Conservation (phyloP, 2,888 invertebrate species). For the Acrocyrtus sp. region DNA sequence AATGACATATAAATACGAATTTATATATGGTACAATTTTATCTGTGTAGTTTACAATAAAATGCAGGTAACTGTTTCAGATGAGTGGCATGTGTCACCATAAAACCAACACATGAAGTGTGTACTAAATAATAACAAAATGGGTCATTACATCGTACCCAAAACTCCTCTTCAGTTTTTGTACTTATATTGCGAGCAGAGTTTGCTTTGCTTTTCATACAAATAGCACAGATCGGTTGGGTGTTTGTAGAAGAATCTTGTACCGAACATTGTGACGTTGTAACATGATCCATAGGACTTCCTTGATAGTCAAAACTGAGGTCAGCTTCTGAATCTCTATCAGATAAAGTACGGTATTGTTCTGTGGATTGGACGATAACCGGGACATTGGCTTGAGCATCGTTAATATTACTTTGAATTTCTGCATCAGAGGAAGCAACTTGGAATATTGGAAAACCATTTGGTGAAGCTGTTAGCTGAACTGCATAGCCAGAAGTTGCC, state of each 20-base stretch:
- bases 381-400: too few species aligned
- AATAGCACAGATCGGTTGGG: slow-evolving; percentile 48
- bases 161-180: not conserved
- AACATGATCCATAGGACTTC: not conserved
- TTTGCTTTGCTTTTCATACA: slow-evolving; percentile 13
- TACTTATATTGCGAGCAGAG: not conserved
- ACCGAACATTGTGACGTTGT: not conserved
- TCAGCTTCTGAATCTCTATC: not conserved
- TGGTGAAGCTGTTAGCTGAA: too few species aligned
- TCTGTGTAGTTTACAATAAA: slow-evolving; percentile 56
- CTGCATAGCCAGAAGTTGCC: too few species aligned
- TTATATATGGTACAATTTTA: slow-evolving; percentile 2
- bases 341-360: too few species aligned
- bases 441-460: too few species aligned
- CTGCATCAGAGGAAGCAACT: too few species aligned
- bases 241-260: slow-evolving; percentile 34
- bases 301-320: not conserved
- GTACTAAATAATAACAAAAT: slow-evolving; percentile 58
- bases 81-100: slow-evolving; percentile 33
- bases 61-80: slow-evolving; percentile 58
- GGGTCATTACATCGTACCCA: slow-evolving; percentile 61
- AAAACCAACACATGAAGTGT: slow-evolving; percentile 60
- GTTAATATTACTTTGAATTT: too few species aligned
- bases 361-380: too few species aligned
- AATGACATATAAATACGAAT: too few species aligned